Evolutionary conservation across 2,797 vertebrate species (phyloP).

Genomic region (Basileuterus tristriatus): DNA sequence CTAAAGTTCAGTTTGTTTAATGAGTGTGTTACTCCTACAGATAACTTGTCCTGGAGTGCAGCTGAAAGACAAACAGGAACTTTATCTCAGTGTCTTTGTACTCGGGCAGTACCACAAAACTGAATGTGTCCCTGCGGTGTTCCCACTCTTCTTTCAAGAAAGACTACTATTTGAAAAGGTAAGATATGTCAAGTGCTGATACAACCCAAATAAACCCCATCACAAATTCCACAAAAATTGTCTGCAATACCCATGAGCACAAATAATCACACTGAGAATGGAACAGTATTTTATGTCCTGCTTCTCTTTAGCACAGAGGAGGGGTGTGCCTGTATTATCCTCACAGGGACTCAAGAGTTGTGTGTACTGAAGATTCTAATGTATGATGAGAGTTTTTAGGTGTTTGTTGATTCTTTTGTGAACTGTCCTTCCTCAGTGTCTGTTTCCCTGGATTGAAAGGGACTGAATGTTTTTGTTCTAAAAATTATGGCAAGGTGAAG

Average conservation of each 20-base stretch:
- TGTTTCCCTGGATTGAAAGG: neutral
- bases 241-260: neutral
- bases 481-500: conserved; percentile 2
- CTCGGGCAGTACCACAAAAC: conserved; percentile 90
- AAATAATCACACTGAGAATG: neutral
- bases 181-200: conserved; percentile 26
- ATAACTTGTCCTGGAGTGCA: conserved; percentile 87
- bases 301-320: neutral
- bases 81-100: conserved; percentile 88
- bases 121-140: conserved; percentile 80
- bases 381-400: neutral
- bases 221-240: neutral
- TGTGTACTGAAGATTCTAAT: neutral
- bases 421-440: neutral
- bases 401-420: neutral
- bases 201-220: neutral
- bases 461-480: neutral
- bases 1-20: conserved; percentile 17
- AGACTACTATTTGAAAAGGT: conserved; percentile 92
- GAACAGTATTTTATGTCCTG: neutral
- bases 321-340: neutral
- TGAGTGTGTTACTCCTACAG: conserved; percentile 72
- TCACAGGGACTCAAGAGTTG: neutral
- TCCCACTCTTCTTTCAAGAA: conserved; percentile 87
- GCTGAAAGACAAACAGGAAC: conserved; percentile 79